These are phyloP conservation scores for Tenualosa ilisha DNA, from an alignment of 2,797 vertebrate species.

Conservation along the genomic window DNA sequence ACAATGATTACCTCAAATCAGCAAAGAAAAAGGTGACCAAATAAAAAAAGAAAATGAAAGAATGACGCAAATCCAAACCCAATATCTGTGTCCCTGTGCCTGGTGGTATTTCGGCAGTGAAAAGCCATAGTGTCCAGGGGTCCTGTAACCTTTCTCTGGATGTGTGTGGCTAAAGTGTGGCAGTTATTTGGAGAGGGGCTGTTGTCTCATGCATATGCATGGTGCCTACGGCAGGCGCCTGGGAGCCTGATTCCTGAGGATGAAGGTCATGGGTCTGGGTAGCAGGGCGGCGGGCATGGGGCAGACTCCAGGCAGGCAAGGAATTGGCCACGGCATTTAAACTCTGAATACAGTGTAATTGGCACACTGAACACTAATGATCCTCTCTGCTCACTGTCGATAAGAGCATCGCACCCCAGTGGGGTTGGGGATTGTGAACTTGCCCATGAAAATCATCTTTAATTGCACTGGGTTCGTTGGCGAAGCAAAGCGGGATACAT, in stretches of 20 bases:
- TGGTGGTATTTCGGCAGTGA: not conserved
- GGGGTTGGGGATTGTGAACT: conserved; percentile 36
- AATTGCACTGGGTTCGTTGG: conserved; percentile 31
- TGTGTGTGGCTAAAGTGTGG: conserved; percentile 33
- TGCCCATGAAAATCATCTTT: conserved; percentile 47
- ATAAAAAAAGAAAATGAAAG: not conserved
- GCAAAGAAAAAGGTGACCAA: not conserved
- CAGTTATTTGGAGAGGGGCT: conserved; percentile 49
- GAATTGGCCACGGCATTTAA: conserved; percentile 41
- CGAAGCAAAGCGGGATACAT: conserved; percentile 11
- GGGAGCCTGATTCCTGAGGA: not conserved
- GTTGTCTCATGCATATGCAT: conserved; percentile 50
- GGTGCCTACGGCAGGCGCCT: not conserved
- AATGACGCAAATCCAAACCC: not conserved
- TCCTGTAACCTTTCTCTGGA: conserved; percentile 4
- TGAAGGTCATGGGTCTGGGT: conserved; percentile 47
- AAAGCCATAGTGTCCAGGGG: not conserved
- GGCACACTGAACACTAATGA: conserved; percentile 39
- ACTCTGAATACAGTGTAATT: conserved; percentile 43
- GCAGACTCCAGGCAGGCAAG: conserved; percentile 24
- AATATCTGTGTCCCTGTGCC: not conserved
- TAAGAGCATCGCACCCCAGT: conserved; percentile 39
- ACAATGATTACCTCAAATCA: not conserved
- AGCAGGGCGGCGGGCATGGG: conserved; percentile 27
- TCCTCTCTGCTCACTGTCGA: conserved; percentile 40